A percentile compares a stretch with the other conserved stretches of the same genome.
Conservation (phyloP, 2,797 vertebrate species). For the Limosa lapponica region DNA sequence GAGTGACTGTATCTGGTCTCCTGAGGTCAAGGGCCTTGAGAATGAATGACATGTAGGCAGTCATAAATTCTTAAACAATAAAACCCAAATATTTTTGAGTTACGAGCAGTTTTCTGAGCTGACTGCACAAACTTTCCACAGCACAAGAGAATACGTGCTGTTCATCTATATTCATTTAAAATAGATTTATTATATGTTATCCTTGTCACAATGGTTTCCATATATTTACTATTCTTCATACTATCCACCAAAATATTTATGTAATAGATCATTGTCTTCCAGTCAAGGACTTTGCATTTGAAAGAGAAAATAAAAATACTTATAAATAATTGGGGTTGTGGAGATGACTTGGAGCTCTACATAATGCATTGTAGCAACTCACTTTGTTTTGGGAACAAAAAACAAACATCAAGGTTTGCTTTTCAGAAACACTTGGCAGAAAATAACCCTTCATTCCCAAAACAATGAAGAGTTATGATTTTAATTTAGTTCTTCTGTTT, state of each 20-base stretch:
- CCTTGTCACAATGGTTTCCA: constrained; percentile 17
- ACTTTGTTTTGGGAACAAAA: constrained; percentile 24
- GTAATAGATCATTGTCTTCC: constrained; percentile 31
- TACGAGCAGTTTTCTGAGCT: not conserved
- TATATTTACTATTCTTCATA: constrained; percentile 20
- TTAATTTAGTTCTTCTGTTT: constrained; percentile 40
- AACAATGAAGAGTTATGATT: constrained; percentile 47
- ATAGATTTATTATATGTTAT: constrained; percentile 47
- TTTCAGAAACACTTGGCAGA: constrained; percentile 36
- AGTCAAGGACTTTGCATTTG: constrained; percentile 36
- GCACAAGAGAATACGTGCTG: not conserved
- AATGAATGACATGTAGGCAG: not conserved
- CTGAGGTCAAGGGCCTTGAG: not conserved
- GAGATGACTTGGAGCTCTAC: constrained; percentile 8
- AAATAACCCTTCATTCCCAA: not conserved
- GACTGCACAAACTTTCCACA: not conserved
- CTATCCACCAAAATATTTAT: constrained; percentile 25
- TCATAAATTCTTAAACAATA: constrained; percentile 1
- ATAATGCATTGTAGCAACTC: constrained; percentile 3
- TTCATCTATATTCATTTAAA: constrained; percentile 45
- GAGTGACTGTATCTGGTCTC: not conserved
- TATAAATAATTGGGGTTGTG: constrained; percentile 37
- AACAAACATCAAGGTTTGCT: constrained; percentile 16
- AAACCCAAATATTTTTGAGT: not conserved
- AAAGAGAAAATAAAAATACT: constrained; percentile 40